Percentiles rank a stretch among this genome's conserved stretches.
Conservation (phyloP, 2,797 vertebrate genomes). For the Centropyge bicolor region DNA sequence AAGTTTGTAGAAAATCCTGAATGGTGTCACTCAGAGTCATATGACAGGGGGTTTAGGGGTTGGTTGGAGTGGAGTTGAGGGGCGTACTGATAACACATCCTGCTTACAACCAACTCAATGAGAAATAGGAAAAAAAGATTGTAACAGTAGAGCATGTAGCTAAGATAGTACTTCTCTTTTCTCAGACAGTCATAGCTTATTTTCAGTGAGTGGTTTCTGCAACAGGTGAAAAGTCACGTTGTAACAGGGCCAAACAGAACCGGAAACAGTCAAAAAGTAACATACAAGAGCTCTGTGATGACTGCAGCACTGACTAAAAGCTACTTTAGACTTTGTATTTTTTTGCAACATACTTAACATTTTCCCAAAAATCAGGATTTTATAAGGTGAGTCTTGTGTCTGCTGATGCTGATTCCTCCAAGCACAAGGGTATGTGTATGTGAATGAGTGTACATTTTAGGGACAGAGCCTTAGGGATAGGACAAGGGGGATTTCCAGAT, state of each 20-base stretch:
- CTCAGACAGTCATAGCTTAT: constrained; percentile 8
- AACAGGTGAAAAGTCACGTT: constrained; percentile 61
- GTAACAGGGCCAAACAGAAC: constrained; percentile 6
- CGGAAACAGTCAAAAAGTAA: constrained; percentile 8
- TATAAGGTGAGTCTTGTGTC: constrained; percentile 23
- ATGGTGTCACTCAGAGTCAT: constrained; percentile 62
- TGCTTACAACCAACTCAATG: constrained; percentile 65
- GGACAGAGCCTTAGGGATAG: constrained; percentile 36
- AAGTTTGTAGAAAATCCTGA: constrained; percentile 34
- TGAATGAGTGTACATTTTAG: constrained; percentile 41
- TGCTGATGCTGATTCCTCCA: constrained; percentile 36
- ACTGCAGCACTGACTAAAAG: background rate
- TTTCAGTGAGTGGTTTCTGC: constrained; percentile 34
- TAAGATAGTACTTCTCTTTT: constrained; percentile 59
- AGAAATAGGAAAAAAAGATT: constrained; percentile 51
- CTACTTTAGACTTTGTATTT: constrained; percentile 15
- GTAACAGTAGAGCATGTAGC: constrained; percentile 37
- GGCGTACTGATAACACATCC: constrained; percentile 66
- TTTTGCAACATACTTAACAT: background rate
- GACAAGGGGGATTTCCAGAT: constrained; percentile 74
- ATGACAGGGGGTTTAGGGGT: constrained; percentile 47
- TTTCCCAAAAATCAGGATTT: constrained; percentile 15
- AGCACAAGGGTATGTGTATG: constrained; percentile 29
- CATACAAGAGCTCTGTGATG: constrained; percentile 11
- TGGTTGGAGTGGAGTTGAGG: constrained; percentile 39